Base-by-base conservation (phyloP, 2,888 invertebrate genomes). In the Ophion ellenae region DNA sequence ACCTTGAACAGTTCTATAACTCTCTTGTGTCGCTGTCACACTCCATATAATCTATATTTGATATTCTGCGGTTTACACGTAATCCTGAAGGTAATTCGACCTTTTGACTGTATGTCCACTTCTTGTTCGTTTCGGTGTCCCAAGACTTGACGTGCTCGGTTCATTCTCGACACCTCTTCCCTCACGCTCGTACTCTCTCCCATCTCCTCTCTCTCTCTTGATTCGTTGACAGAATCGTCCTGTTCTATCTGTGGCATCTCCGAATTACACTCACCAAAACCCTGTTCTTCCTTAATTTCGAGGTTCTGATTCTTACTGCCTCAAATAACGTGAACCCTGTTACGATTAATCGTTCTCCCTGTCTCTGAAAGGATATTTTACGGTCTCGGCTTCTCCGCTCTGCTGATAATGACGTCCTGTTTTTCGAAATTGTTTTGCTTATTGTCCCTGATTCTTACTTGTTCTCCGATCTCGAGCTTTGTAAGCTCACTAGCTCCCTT, bases 91-190 rank as follows among this genome's bases (percentile, higher is more conserved):
- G 20, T 61, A 20, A 61, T 61, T n/a, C 61, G 61, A 24, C n/a
- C 61, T 61, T 61, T 61, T 24, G 61, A 61, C 61, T 20, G 14
- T 17, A 20, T 24, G 61, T 6, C 61, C 24, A 61, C 61, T 61
- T 61, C 61, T 61, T 24, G 61, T 61, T 57, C 17, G 57, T n/a
- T 57, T 57, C n/a, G 17, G 57, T 17, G 57, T 57, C 57, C 57
- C 57, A 14, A 61, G 61, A 61, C 61, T 61, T 61, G 61, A 61
- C 20, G n/a, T 20, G 61, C 61, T 61, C 61, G 20, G 61, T 61
- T 61, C 61, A n/a, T 61, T 24, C 61, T 61, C 0, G 6, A 61
- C n/a, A 20, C n/a, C n/a, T 61, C n/a, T 61, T 61, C 61, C n/a
- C 24, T 4, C 24, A 20, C 14, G 14, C 61, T 24, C 61, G n/a